Percentiles rank a stretch among this genome's conserved stretches.
These are phyloP conservation scores for Malthinus seriepunctatus DNA, from an alignment of 2,888 invertebrate species.

Conservation along the genomic window DNA sequence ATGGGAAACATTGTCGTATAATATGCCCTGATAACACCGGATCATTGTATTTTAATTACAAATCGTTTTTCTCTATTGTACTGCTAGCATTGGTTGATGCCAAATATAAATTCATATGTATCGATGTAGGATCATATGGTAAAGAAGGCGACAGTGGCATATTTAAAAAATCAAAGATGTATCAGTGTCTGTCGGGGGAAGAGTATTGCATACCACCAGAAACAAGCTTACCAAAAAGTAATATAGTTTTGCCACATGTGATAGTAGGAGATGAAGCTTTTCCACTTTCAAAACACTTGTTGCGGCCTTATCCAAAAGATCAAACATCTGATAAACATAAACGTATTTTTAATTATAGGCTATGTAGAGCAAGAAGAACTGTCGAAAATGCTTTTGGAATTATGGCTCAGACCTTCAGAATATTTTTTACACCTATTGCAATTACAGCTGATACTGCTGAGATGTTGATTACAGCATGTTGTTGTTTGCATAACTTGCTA, in stretches of 20 bases:
- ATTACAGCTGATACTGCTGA: conserved; percentile 6
- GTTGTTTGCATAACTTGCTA: conserved; percentile 8
- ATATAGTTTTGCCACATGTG: conserved; percentile 18
- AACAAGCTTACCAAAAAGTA: not conserved
- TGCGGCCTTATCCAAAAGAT: conserved; percentile 25
- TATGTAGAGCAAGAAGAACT: conserved; percentile 26
- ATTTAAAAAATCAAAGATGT: conserved; percentile 19
- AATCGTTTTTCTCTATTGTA: conserved; percentile 33
- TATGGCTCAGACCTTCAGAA: conserved; percentile 28
- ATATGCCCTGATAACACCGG: conserved; percentile 25
- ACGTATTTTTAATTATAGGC: conserved; percentile 28
- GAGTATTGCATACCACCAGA: not conserved
- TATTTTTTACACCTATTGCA: conserved; percentile 27
- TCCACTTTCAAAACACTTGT: conserved; percentile 15
- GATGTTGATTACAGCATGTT: conserved; percentile 5
- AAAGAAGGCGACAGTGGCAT: conserved; percentile 28
- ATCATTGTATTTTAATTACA: conserved; percentile 30
- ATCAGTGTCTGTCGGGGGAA: not conserved
- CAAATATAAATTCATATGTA: conserved; percentile 32
- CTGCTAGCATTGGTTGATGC: conserved; percentile 33
- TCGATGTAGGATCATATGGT: conserved; percentile 35
- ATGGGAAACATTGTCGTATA: conserved; percentile 15
- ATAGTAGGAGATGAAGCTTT: conserved; percentile 33
- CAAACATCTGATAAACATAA: conserved; percentile 15
- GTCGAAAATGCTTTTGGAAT: conserved; percentile 33